A percentile compares a stretch with the other conserved stretches of the same genome.
These are phyloP conservation scores for Epinotia demarniana DNA, from an alignment of 2,888 invertebrate species.

Conservation along the genomic window DNA sequence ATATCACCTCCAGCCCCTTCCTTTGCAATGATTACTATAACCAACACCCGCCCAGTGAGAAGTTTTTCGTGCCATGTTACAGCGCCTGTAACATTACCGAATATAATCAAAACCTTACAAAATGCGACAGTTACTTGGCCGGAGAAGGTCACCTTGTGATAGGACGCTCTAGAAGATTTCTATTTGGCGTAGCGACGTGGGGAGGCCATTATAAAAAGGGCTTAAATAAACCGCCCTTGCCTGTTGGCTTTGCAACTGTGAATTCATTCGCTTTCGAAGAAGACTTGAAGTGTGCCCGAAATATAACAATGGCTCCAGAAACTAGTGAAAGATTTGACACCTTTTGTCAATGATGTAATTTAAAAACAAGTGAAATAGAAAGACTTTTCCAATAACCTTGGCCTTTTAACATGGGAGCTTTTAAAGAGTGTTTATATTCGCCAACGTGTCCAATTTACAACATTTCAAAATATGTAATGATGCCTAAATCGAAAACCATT, in stretches of 20 bases:
- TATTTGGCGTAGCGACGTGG: constrained; percentile 46
- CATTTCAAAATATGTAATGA: too few relatives aligned
- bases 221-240: neutral
- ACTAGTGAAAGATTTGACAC: neutral
- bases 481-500: too few relatives aligned
- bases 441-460: too few relatives aligned
- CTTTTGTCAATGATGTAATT: neutral
- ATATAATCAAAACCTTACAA: neutral
- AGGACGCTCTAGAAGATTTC: neutral
- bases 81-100: neutral
- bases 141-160: constrained; percentile 38
- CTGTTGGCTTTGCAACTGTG: constrained; percentile 41
- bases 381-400: too few relatives aligned
- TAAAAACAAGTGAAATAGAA: neutral
- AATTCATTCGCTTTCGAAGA: constrained; percentile 37
- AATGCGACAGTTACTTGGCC: constrained; percentile 30
- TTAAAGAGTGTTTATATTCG: too few relatives aligned
- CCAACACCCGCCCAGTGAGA: neutral
- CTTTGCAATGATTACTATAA: neutral
- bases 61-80: constrained; percentile 51
- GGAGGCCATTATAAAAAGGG: neutral
- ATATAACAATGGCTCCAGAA: constrained; percentile 14
- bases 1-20: neutral
- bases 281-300: constrained; percentile 40
- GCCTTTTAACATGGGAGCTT: too few relatives aligned